These are phyloP conservation scores for Perodicticus potto DNA, from an alignment of 2,797 vertebrate species.

Conservation along the genomic window DNA sequence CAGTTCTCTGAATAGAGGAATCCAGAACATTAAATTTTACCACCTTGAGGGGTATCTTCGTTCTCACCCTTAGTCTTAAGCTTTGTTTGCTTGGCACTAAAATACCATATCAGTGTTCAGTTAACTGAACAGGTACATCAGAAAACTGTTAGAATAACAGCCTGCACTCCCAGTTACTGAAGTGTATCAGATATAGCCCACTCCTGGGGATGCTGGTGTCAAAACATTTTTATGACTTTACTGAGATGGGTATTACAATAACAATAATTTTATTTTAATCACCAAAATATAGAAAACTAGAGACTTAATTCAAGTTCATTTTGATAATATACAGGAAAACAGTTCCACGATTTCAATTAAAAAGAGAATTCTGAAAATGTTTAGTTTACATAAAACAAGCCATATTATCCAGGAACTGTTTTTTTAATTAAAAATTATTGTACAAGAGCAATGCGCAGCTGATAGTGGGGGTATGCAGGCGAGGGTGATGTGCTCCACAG, in stretches of 20 bases:
- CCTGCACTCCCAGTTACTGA: background rate
- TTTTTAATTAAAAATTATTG: background rate
- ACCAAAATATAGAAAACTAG: background rate
- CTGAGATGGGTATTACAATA: background rate
- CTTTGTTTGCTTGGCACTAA: conserved; percentile 2
- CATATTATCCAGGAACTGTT: background rate
- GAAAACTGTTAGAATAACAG: background rate
- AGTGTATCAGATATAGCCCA: background rate
- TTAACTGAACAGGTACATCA: background rate
- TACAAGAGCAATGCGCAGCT: background rate
- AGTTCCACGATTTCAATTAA: background rate
- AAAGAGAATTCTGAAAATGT: background rate
- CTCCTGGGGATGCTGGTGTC: background rate
- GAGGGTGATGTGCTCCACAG: background rate
- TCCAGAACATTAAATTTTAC: background rate
- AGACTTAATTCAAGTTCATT: background rate
- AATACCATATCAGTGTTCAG: background rate
- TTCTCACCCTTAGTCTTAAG: background rate
- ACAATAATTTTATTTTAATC: conserved; percentile 1
- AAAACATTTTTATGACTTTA: background rate
- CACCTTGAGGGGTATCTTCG: background rate
- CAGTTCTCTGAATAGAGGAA: background rate
- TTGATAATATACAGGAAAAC: background rate
- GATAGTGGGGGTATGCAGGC: background rate
- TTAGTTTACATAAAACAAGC: background rate